Evolutionary conservation across 2,888 invertebrate species (phyloP).

Genomic region (Caenorhabditis sp.): DNA sequence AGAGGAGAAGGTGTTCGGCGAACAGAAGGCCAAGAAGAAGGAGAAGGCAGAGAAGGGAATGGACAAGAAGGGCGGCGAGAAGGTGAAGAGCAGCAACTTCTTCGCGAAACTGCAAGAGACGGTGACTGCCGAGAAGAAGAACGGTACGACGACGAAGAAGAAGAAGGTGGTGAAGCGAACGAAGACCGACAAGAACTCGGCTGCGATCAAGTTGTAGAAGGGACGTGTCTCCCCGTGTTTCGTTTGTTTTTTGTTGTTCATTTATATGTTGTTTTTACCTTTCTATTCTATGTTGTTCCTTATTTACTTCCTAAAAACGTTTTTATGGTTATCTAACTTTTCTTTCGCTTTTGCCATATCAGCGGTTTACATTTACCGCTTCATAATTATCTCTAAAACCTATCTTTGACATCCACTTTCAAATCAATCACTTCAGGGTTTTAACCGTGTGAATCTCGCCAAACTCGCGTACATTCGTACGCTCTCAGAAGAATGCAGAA

Average conservation of each 20-base stretch:
- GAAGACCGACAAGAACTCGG: constrained; percentile 54
- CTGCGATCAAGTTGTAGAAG: constrained; percentile 56
- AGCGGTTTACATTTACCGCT: no score
- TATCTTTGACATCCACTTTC: no score
- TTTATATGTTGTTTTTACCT: constrained; percentile 17
- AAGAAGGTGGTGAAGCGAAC: constrained; percentile 57
- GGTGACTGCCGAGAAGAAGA: constrained; percentile 54
- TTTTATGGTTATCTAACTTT: no score
- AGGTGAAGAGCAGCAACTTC: constrained; percentile 62
- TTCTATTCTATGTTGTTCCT: constrained; percentile 13
- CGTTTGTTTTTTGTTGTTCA: constrained; percentile 10
- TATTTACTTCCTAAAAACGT: constrained; percentile 2
- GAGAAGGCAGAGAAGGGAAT: constrained; percentile 52
- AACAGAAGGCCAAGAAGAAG: constrained; percentile 51
- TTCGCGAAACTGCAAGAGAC: constrained; percentile 65
- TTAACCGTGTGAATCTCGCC: constrained; percentile 13
- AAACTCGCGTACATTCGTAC: not conserved
- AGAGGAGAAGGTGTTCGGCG: constrained; percentile 59
- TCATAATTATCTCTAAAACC: no score
- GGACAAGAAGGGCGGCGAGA: constrained; percentile 15
- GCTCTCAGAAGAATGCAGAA: constrained; percentile 30
- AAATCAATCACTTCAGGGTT: no score
- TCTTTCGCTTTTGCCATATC: no score
- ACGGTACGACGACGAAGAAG: constrained; percentile 57
- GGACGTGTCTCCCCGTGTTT: not conserved